Base-by-base conservation (phyloP, 2,888 invertebrate genomes). In the Heliconius charithonia region DNA sequence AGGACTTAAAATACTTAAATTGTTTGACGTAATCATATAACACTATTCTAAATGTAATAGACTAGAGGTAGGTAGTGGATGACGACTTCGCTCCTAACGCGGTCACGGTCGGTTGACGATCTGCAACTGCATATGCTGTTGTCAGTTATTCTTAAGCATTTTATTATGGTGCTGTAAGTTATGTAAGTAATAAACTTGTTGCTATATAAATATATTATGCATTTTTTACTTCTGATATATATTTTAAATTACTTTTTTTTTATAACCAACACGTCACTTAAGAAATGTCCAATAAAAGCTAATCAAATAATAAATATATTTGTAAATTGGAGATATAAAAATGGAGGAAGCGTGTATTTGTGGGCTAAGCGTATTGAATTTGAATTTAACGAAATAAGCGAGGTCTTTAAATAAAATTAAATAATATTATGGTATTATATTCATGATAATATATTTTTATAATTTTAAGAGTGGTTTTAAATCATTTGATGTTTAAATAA, bases 21-120 rank as follows among this genome's bases (percentile, higher is more conserved):
- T 19, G 6, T 56, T 71, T 63, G 4, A 74, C 25, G 27, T 63
- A 27, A 63, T 63, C 13, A 45, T 65, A 63, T 27, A 12, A 32
- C 9, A n/a, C 29, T 22, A 45, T 74, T 19, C 19, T n/a, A 74
- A 63, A 63, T 41, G 27, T 62, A 78, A 59, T 67, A 59, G 41
- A 72, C n/a, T 66, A 51, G 10, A 25, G 27, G 63, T 63, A 63
- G n/a, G n/a, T 3, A 63, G 62, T 63, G 73, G 41, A n/a, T 65
- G 77, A 65, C 59, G 80, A 80, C 79, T 77, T 75, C 77, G 77
- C 79, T 69, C 67, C 51, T 86, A 92, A 89, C 84, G 89, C 93
- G 93, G 93, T 93, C 93, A 93, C 83, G 93, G 86, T 75, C 85
- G 85, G 85, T 85, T 85, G 86, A 83, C 82, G 86, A 82, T 82